phyloP scores from a whole-genome alignment of 1,140 invertebrate species.

The Bacillus rossius region DNA sequence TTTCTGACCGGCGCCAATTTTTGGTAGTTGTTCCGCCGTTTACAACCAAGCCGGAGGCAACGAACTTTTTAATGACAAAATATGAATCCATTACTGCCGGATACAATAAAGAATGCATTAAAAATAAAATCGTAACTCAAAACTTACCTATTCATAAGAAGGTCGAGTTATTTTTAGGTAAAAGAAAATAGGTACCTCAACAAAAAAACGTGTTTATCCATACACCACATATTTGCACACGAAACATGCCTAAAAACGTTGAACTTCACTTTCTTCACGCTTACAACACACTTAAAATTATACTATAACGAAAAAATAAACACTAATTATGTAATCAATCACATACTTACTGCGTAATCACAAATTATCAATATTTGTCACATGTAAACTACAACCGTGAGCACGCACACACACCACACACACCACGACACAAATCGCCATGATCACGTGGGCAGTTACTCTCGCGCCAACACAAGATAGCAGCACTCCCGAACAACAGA shows the following conservation, averaged over 20 bases:
- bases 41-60: no score
- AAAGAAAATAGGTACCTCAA: slow-evolving; percentile 11
- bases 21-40: background rate
- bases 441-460: slow-evolving; percentile 8
- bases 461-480: background rate
- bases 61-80: no score
- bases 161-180: slow-evolving; percentile 10
- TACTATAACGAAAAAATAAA: background rate
- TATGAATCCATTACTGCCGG: no score
- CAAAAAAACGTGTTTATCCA: slow-evolving; percentile 1
- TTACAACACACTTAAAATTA: background rate
- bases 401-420: background rate
- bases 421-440: background rate
- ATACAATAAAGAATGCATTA: no score
- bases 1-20: slow-evolving; percentile 2
- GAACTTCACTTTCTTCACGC: no score
- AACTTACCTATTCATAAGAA: slow-evolving; percentile 5
- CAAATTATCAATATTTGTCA: slow-evolving; percentile 12
- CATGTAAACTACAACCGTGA: slow-evolving; percentile 1
- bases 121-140: no score
- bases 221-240: slow-evolving; percentile 6
- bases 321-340: slow-evolving; percentile 5
- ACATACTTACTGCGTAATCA: slow-evolving; percentile 11
- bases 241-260: background rate
- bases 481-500: background rate